Evolutionary conservation across 1,140 invertebrate genomes (phyloP).

Genomic region (Orussus abietinus): DNA sequence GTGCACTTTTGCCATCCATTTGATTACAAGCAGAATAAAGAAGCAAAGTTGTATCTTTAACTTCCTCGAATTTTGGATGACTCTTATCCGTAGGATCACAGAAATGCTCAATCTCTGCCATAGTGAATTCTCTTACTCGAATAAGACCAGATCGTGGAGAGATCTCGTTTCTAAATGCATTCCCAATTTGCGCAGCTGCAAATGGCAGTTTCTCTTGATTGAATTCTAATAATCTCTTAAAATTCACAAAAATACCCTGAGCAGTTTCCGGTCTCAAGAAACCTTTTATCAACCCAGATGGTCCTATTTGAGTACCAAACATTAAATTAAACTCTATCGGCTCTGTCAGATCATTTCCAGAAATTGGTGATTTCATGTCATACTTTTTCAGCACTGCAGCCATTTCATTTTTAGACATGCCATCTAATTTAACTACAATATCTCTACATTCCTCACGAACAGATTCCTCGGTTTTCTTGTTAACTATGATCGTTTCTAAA

Average conservation of each 20-base stretch:
- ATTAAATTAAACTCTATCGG: conserved; percentile 98
- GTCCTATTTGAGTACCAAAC: conserved; percentile 97
- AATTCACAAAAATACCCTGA: conserved; percentile 99
- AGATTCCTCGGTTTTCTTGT: conserved; percentile 76
- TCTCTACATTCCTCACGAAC: conserved; percentile 74
- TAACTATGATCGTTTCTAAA: conserved; percentile 81
- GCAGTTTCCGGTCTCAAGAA: conserved; percentile 97
- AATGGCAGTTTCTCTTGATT: conserved; percentile 97
- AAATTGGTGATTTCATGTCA: conserved; percentile 91
- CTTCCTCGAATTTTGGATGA: conserved; percentile 84
- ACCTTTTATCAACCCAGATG: conserved; percentile 89
- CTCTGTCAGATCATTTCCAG: conserved; percentile 90
- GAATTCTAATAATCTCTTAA: conserved; percentile 93
- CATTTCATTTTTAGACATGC: conserved; percentile 88
- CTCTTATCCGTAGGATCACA: conserved; percentile 87
- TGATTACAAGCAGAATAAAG: conserved; percentile 96
- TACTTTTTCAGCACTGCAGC: conserved; percentile 76
- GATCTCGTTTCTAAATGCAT: conserved; percentile 98
- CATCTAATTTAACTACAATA: conserved; percentile 80
- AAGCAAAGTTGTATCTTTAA: conserved; percentile 71
- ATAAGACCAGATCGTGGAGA: conserved; percentile 96
- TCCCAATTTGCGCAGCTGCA: conserved; percentile 97
- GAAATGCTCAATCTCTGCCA: conserved; percentile 99
- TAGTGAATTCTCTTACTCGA: conserved; percentile 96
- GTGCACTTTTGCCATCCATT: conserved; percentile 84